Conservation (phyloP, 2,797 vertebrate genomes). For the Megaceryle alcyon region DNA sequence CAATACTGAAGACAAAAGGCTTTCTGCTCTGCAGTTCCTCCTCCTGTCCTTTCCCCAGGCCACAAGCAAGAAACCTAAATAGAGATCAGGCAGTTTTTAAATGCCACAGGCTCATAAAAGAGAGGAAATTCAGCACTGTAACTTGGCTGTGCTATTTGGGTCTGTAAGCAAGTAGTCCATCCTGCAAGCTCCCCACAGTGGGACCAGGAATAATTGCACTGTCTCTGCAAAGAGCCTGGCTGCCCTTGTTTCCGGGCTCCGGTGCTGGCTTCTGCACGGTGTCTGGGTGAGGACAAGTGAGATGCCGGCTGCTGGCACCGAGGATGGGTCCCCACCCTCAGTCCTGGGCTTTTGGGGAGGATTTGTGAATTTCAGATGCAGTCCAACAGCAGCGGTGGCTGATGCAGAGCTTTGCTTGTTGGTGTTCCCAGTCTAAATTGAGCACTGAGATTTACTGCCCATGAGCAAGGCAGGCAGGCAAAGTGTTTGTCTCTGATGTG, state of each 20-base stretch:
- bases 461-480: not conserved
- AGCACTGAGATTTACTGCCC: rapidly evolving
- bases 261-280: rapidly evolving
- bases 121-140: not conserved
- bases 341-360: rapidly evolving
- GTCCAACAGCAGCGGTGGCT: too few species aligned
- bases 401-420: not conserved
- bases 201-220: not conserved
- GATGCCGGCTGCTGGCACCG: rapidly evolving
- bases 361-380: rapidly evolving
- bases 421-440: not conserved
- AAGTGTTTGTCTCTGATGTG: rapidly evolving
- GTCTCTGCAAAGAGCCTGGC: not conserved
- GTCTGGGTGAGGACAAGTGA: not conserved
- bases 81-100: slow-evolving; percentile 60
- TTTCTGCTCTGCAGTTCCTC: slow-evolving; percentile 32
- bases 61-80: slow-evolving; percentile 10
- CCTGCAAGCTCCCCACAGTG: not conserved
- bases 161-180: not conserved
- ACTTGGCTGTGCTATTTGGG: not conserved
- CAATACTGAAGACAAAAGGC: slow-evolving; percentile 32
- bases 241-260: not conserved
- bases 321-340: not conserved
- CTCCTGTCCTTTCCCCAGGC: slow-evolving; percentile 51
- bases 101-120: slow-evolving; percentile 48